A percentile compares a stretch with the other conserved stretches of the same genome.
Evolutionary conservation across 2,113 vertebrate genomes (phyloP).

Genomic region (Gambusia holbrooki): DNA sequence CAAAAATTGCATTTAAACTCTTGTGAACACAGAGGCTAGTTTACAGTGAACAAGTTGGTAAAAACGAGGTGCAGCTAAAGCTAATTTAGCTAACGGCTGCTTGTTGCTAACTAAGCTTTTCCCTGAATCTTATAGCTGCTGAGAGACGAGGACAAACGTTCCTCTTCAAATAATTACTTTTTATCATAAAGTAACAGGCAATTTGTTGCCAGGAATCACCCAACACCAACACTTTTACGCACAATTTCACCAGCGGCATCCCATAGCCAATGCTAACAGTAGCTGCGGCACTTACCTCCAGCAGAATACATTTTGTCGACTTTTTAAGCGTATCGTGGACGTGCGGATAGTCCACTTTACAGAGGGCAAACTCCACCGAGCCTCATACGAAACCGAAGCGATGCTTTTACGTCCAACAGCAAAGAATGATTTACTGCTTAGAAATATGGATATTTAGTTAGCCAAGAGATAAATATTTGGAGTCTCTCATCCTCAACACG

Average conservation of each 20-base stretch:
- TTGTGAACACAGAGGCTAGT: not conserved
- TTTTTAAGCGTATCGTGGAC: slow-evolving; percentile 72
- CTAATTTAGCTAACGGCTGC: slow-evolving; percentile 67
- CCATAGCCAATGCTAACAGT: slow-evolving; percentile 59
- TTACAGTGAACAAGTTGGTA: slow-evolving; percentile 26
- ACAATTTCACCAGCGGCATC: slow-evolving; percentile 16
- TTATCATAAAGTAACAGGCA: not conserved
- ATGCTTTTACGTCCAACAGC: slow-evolving; percentile 26
- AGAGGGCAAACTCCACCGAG: slow-evolving; percentile 41
- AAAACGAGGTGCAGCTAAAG: slow-evolving; percentile 43
- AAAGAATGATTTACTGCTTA: slow-evolving; percentile 14
- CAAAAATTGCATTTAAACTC: not conserved
- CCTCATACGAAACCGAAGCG: slow-evolving; percentile 70
- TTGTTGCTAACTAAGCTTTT: slow-evolving; percentile 63
- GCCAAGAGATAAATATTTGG: slow-evolving; percentile 74
- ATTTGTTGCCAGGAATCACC: not conserved
- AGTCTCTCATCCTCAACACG: slow-evolving; percentile 76
- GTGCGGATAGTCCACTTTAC: slow-evolving; percentile 67
- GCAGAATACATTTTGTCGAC: slow-evolving; percentile 81
- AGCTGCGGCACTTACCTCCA: slow-evolving; percentile 76
- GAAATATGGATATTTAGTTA: slow-evolving; percentile 64
- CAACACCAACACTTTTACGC: too few species aligned
- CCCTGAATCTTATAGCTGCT: slow-evolving; percentile 40
- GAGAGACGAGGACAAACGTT: slow-evolving; percentile 14
- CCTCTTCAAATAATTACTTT: not conserved